Evolutionary conservation across 2,113 vertebrate species (phyloP).

Genomic region (Saguinus midas): DNA sequence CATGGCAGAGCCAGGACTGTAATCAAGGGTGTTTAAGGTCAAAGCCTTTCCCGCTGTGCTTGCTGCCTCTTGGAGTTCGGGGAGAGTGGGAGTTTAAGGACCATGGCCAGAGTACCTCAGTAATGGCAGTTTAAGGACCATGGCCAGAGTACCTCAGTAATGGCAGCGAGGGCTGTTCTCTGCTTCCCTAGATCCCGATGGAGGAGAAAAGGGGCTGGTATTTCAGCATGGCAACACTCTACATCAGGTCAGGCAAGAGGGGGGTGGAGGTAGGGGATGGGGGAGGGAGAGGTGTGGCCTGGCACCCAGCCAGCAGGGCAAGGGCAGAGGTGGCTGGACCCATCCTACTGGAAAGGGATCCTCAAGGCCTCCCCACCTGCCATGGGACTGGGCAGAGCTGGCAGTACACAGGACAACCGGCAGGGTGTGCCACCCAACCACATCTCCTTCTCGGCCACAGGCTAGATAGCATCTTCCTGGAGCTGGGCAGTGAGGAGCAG

Average conservation of each 20-base stretch:
- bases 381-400: not conserved
- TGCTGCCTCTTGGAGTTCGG: not conserved
- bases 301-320: not conserved
- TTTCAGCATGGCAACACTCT: constrained; percentile 92
- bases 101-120: not conserved
- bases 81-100: not conserved
- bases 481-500: constrained; percentile 83
- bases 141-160: not conserved
- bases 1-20: not conserved
- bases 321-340: too few relatives aligned
- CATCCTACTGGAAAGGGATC: not conserved
- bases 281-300: not conserved
- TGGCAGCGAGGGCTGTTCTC: not conserved
- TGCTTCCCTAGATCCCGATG: constrained; percentile 84
- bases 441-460: constrained; percentile 70
- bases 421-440: not conserved
- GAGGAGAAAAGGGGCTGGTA: constrained; percentile 92
- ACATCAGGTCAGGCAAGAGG: constrained; percentile 85
- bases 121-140: not conserved
- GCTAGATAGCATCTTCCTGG: constrained; percentile 86
- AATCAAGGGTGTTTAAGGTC: not conserved
- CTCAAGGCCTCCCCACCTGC: not conserved
- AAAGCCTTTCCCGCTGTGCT: not conserved
- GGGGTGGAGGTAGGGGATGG: not conserved
- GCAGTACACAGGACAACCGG: not conserved